Evolutionary conservation across 30 jellyfish, hydroid and myxozoan genomes (phyloP).

Genomic region (Mastigias papua): DNA sequence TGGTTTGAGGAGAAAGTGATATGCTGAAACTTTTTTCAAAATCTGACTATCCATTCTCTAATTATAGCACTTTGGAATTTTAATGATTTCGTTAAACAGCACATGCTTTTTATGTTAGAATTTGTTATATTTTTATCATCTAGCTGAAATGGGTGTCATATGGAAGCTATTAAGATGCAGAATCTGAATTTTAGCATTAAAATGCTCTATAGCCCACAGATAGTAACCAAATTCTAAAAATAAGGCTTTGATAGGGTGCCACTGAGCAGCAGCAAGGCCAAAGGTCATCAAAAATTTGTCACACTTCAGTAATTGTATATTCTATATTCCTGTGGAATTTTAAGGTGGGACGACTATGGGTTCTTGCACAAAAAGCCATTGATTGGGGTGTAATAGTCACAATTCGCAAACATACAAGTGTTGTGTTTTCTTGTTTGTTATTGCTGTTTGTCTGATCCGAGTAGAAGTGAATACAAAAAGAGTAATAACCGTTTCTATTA

Average conservation of each 20-base stretch:
- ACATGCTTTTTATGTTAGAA: neutral
- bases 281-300: neutral
- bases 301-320: neutral
- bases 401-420: neutral
- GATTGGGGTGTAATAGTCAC: neutral
- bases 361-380: neutral
- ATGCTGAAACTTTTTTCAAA: neutral
- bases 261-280: neutral
- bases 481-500: slow-evolving; percentile 2
- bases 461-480: neutral
- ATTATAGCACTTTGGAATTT: neutral
- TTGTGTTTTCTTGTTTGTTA: neutral
- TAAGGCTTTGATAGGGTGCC: neutral
- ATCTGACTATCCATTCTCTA: neutral
- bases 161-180: neutral
- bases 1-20: neutral
- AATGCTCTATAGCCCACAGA: neutral
- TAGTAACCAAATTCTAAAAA: neutral
- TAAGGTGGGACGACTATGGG: neutral
- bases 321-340: neutral
- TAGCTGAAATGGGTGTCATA: neutral
- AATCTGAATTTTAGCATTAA: neutral
- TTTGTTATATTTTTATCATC: too few relatives aligned
- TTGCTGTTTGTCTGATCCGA: neutral
- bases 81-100: neutral